phyloP scores from a whole-genome alignment of 2,113 vertebrate species.

The Cheirogaleus medius region DNA sequence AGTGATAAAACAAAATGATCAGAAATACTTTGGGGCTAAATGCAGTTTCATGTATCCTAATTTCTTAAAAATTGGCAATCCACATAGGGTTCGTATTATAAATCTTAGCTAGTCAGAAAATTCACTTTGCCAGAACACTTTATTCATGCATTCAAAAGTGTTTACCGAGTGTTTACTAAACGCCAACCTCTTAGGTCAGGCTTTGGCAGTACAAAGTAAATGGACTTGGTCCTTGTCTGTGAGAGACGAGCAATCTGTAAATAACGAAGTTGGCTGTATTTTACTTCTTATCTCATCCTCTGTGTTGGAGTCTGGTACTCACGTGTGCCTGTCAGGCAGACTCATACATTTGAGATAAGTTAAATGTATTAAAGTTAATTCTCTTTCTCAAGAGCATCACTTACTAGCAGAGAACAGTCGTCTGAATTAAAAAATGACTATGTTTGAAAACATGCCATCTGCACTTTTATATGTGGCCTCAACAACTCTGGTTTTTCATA shows the following conservation, averaged over 20 bases:
- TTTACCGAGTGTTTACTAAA: background rate
- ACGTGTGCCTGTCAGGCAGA: background rate
- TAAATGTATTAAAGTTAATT: background rate
- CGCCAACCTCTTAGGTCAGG: background rate
- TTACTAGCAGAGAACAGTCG: background rate
- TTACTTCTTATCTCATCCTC: background rate
- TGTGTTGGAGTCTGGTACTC: background rate
- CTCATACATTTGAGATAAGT: background rate
- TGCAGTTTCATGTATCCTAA: background rate
- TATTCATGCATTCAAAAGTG: background rate
- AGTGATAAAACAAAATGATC: background rate
- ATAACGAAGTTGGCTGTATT: background rate
- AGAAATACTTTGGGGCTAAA: background rate
- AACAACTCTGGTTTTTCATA: background rate
- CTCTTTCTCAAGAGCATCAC: background rate
- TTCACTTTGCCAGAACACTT: background rate
- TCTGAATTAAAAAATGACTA: background rate
- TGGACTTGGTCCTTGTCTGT: background rate
- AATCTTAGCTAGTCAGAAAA: background rate
- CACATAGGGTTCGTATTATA: background rate
- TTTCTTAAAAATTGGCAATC: background rate
- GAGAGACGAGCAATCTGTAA: background rate
- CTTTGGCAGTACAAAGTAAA: background rate
- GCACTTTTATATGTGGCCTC: background rate
- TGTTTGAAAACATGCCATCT: background rate